Percentiles rank a stretch among this genome's conserved stretches.
Evolutionary conservation across 2,797 vertebrate species (phyloP).

Genomic region (Syncerus caffer): DNA sequence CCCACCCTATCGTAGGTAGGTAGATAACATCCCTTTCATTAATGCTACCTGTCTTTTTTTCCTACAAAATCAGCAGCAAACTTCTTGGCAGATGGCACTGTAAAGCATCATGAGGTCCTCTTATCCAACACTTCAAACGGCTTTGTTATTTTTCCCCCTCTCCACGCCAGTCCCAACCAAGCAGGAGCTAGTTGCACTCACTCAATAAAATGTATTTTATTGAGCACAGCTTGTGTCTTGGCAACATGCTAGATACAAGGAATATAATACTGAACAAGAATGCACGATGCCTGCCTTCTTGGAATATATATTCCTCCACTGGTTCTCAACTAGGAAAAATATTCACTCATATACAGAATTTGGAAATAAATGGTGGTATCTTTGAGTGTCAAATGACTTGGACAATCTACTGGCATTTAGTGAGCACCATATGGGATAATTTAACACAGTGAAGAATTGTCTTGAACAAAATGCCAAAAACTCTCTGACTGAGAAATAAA

Average conservation of each 20-base stretch:
- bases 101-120: neutral
- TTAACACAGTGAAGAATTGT: neutral
- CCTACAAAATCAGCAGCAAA: neutral
- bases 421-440: neutral
- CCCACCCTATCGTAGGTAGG: neutral
- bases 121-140: neutral
- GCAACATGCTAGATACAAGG: neutral
- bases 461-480: neutral
- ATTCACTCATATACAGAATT: neutral
- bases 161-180: neutral
- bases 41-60: neutral
- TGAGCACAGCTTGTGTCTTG: neutral
- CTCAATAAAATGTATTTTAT: neutral
- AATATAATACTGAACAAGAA: neutral
- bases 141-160: neutral
- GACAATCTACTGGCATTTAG: neutral
- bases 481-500: neutral
- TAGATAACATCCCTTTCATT: neutral
- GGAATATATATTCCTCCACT: neutral
- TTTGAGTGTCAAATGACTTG: neutral
- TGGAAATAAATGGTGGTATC: neutral
- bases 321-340: neutral
- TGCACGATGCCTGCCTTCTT: neutral
- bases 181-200: neutral
- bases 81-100: neutral